Percentiles rank a stretch among this genome's conserved stretches.
These are phyloP conservation scores for Linepithema humile DNA, from an alignment of 1,140 invertebrate species.

Conservation along the genomic window DNA sequence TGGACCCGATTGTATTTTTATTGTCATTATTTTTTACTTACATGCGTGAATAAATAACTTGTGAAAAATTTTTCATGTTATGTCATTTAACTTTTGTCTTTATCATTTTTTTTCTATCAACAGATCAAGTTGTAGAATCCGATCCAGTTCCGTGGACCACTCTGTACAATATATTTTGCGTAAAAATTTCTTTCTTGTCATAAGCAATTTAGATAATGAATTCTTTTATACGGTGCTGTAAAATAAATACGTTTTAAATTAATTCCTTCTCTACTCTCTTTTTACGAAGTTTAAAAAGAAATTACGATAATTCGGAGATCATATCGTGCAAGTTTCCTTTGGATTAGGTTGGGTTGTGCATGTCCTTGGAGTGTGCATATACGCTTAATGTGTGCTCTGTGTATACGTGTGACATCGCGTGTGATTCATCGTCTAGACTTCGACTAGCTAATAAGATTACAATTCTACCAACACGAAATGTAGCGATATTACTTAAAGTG, in stretches of 20 bases:
- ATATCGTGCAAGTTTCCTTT: conserved; percentile 31
- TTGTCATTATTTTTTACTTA: too few relatives aligned
- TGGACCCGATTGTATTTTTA: too few relatives aligned
- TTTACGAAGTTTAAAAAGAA: not conserved
- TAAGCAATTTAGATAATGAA: not conserved
- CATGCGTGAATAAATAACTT: too few relatives aligned
- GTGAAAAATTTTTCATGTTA: too few relatives aligned
- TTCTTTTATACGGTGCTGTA: not conserved
- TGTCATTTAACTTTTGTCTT: too few relatives aligned
- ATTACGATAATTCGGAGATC: conserved; percentile 32
- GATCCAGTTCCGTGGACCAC: too few relatives aligned
- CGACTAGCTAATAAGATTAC: conserved; percentile 81
- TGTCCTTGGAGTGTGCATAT: conserved; percentile 36
- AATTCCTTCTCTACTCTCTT: not conserved
- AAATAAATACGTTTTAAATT: not conserved
- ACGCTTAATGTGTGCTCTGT: conserved; percentile 46
- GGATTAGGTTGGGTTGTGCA: not conserved
- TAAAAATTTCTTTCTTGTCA: not conserved
- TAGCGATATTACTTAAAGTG: conserved; percentile 69
- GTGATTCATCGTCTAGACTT: conserved; percentile 70
- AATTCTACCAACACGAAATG: conserved; percentile 76
- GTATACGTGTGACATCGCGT: conserved; percentile 52
- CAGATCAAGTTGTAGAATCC: too few relatives aligned
- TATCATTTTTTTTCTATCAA: too few relatives aligned
- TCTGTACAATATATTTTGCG: too few relatives aligned